A percentile compares a stretch with the other conserved stretches of the same genome.
phyloP scores from a whole-genome alignment of 2,888 invertebrate species.

The Rhagonycha fulva region DNA sequence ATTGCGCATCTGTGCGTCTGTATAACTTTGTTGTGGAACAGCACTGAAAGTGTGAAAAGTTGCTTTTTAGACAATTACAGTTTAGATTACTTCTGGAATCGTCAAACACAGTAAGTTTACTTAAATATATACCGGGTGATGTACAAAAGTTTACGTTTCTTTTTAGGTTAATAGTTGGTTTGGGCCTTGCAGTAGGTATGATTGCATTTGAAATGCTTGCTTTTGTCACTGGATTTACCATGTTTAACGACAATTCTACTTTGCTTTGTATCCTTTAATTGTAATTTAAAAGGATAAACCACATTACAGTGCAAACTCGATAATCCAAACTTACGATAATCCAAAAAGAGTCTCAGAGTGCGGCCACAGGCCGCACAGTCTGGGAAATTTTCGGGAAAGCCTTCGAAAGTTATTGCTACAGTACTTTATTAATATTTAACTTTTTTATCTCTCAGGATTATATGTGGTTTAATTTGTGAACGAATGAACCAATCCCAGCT shows the following conservation, averaged over 20 bases:
- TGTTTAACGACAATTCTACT: conserved; percentile 70
- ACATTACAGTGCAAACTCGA: background rate
- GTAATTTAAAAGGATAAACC: background rate
- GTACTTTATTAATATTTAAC: too few species aligned
- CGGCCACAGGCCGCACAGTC: too few species aligned
- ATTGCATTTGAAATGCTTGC: conserved; percentile 68
- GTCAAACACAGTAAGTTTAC: conserved; percentile 61
- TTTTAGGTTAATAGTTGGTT: conserved; percentile 68
- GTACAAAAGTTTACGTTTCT: conserved; percentile 2
- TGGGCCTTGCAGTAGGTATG: conserved; percentile 63
- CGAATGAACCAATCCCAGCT: too few species aligned
- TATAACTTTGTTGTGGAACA: conserved; percentile 70
- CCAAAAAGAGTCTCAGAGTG: too few species aligned
- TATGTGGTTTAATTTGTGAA: too few species aligned
- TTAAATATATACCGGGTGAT: background rate
- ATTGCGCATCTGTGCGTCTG: conserved; percentile 71
- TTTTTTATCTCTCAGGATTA: too few species aligned
- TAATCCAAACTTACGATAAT: background rate
- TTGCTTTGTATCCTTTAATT: conserved; percentile 74
- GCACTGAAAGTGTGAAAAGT: conserved; percentile 59
- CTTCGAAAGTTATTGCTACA: too few species aligned
- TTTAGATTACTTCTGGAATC: conserved; percentile 60
- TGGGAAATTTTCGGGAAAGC: too few species aligned
- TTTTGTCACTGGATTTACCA: conserved; percentile 73
- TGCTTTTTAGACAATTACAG: conserved; percentile 61